phyloP scores from a whole-genome alignment of 2,797 vertebrate genomes.

The Acanthis flammea region DNA sequence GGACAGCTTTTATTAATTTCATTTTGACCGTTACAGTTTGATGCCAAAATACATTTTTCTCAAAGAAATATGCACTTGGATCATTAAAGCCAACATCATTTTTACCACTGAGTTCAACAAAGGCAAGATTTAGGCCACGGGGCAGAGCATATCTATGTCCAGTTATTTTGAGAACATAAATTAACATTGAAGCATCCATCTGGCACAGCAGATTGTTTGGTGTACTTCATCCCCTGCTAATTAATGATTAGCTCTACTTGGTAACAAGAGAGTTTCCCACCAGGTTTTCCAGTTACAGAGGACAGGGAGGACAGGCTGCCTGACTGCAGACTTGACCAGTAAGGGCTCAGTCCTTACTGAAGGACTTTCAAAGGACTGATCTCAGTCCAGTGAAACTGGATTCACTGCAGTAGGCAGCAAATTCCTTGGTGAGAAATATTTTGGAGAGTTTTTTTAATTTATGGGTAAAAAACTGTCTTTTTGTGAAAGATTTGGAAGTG shows the following conservation, averaged over 20 bases:
- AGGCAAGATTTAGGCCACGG: not conserved
- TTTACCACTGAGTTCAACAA: not conserved
- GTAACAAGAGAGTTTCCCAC: not conserved
- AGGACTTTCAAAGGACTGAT: not conserved
- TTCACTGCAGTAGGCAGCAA: not conserved
- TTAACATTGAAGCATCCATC: slow-evolving; percentile 45
- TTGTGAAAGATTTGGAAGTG: not conserved
- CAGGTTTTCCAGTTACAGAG: not conserved
- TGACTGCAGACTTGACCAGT: not conserved
- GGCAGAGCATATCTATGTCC: not conserved
- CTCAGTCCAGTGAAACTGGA: not conserved
- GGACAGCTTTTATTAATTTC: not conserved
- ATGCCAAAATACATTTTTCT: slow-evolving; percentile 14
- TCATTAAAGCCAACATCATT: not conserved
- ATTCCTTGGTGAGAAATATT: not conserved
- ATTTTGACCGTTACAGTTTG: not conserved
- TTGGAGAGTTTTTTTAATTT: not conserved
- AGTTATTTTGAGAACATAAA: slow-evolving; percentile 37
- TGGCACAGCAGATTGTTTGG: slow-evolving; percentile 42
- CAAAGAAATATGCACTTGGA: not conserved
- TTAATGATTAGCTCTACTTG: slow-evolving; percentile 41
- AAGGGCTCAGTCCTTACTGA: not conserved
- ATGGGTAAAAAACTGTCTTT: not conserved
- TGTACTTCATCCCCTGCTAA: slow-evolving; percentile 37
- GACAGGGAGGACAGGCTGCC: not conserved